Percentiles rank a stretch among this genome's conserved stretches.
Conservation (phyloP, 2,113 vertebrate genomes). For the Crocuta crocuta region DNA sequence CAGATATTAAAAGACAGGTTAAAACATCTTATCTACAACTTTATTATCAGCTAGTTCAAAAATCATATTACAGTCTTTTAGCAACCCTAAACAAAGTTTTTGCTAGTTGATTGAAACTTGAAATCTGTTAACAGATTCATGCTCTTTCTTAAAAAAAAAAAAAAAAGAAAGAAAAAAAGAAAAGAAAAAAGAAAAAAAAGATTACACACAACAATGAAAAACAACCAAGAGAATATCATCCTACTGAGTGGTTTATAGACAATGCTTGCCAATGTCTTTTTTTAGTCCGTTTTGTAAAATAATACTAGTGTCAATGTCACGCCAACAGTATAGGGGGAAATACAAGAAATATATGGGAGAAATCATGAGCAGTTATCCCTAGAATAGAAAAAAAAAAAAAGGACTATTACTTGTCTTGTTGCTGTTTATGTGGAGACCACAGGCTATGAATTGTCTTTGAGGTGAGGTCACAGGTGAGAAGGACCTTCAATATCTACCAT, state of each 20-base stretch:
- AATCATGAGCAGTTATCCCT: constrained; percentile 88
- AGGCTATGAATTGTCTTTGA: constrained; percentile 91
- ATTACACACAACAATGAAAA: constrained; percentile 90
- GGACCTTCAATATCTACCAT: constrained; percentile 99
- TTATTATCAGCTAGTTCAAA: constrained; percentile 87
- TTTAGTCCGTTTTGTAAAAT: constrained; percentile 90
- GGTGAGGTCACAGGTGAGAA: constrained; percentile 91
- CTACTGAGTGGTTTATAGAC: constrained; percentile 87
- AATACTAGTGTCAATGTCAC: constrained; percentile 87
- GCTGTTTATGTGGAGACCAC: constrained; percentile 90
- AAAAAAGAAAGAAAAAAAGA: constrained; percentile 77
- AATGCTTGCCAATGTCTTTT: constrained; percentile 86
- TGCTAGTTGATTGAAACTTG: constrained; percentile 88
- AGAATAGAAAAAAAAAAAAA: constrained; percentile 89
- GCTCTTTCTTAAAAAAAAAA: constrained; percentile 86
- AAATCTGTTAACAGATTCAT: constrained; percentile 89
- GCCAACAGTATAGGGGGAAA: constrained; percentile 87
- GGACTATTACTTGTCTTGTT: constrained; percentile 93
- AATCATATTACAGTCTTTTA: constrained; percentile 89
- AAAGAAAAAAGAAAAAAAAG: constrained; percentile 77
- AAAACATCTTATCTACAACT: constrained; percentile 94
- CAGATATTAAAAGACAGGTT: constrained; percentile 93
- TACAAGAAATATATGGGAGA: constrained; percentile 86
- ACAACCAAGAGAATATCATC: constrained; percentile 91
- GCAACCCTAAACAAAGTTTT: constrained; percentile 89